These are phyloP conservation scores for Tachyglossus aculeatus DNA, from an alignment of 2,797 vertebrate genomes.

Conservation along the genomic window DNA sequence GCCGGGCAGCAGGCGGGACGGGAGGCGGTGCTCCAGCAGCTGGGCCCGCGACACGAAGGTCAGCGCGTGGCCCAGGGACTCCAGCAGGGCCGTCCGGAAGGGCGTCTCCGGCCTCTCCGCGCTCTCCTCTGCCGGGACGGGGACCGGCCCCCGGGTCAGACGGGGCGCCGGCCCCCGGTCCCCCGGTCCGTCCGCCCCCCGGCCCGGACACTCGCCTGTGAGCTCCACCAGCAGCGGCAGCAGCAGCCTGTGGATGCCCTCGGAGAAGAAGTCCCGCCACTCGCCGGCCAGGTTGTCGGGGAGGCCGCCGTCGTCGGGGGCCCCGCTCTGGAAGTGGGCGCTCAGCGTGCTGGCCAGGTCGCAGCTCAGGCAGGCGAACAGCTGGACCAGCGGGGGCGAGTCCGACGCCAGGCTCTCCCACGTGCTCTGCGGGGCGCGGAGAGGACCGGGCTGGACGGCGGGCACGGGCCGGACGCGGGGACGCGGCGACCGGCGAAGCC, in stretches of 20 bases:
- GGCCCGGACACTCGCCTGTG: slow-evolving; percentile 79
- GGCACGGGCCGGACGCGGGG: too few species aligned
- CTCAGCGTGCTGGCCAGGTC: slow-evolving; percentile 83
- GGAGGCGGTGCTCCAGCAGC: slow-evolving; percentile 84
- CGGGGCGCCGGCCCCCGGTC: slow-evolving; percentile 84
- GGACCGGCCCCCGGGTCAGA: too few species aligned
- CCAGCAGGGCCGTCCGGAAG: slow-evolving; percentile 83
- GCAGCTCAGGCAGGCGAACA: slow-evolving; percentile 88
- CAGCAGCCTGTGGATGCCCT: slow-evolving; percentile 89
- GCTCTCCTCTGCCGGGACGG: slow-evolving; percentile 79
- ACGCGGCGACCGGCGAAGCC: too few species aligned
- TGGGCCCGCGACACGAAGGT: slow-evolving; percentile 84
- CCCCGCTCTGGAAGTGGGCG: slow-evolving; percentile 80
- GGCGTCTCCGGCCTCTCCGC: slow-evolving; percentile 80
- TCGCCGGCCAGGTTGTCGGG: slow-evolving; percentile 84
- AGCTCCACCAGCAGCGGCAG: slow-evolving; percentile 88
- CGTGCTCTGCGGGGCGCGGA: slow-evolving; percentile 83
- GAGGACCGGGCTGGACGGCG: too few species aligned
- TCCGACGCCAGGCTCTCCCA: slow-evolving; percentile 81
- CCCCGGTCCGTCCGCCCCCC: slow-evolving; percentile 80
- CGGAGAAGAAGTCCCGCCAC: slow-evolving; percentile 94
- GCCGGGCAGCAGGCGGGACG: slow-evolving; percentile 83
- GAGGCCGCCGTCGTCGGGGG: slow-evolving; percentile 73
- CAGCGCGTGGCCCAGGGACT: slow-evolving; percentile 85
- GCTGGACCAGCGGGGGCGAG: slow-evolving; percentile 85